Evolutionary conservation across 2,113 vertebrate species (phyloP).

Genomic region (Helogale parvula): DNA sequence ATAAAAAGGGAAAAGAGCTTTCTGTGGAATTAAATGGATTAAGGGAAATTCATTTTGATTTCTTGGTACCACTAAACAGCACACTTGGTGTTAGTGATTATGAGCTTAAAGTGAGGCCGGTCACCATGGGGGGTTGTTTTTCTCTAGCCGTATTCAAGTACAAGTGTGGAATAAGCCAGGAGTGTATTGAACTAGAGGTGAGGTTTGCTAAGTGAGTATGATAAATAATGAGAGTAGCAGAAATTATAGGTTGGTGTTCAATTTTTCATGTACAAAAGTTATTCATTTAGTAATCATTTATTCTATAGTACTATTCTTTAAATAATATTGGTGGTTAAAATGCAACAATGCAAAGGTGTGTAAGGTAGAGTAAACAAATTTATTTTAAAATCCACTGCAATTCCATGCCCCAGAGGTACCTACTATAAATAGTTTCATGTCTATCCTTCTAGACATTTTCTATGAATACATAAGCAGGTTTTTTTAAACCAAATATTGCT

Average conservation of each 20-base stretch:
- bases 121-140: neutral
- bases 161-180: neutral
- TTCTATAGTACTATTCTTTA: conserved; percentile 26
- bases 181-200: neutral
- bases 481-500: conserved; percentile 52
- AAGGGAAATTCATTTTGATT: conserved; percentile 33
- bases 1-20: neutral
- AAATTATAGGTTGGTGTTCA: neutral
- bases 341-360: neutral
- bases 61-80: neutral
- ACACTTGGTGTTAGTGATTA: neutral
- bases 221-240: neutral
- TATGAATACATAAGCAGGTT: conserved; percentile 75
- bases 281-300: neutral
- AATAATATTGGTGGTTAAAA: neutral
- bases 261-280: neutral
- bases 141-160: neutral
- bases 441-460: conserved; percentile 70
- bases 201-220: neutral
- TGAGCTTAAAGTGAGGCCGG: neutral
- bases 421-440: conserved; percentile 63
- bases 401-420: conserved; percentile 1
- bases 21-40: neutral
- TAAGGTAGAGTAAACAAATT: conserved; percentile 46
- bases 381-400: conserved; percentile 29